phyloP scores from a whole-genome alignment of 2,797 vertebrate species.

The Cephalopachus bancanus region DNA sequence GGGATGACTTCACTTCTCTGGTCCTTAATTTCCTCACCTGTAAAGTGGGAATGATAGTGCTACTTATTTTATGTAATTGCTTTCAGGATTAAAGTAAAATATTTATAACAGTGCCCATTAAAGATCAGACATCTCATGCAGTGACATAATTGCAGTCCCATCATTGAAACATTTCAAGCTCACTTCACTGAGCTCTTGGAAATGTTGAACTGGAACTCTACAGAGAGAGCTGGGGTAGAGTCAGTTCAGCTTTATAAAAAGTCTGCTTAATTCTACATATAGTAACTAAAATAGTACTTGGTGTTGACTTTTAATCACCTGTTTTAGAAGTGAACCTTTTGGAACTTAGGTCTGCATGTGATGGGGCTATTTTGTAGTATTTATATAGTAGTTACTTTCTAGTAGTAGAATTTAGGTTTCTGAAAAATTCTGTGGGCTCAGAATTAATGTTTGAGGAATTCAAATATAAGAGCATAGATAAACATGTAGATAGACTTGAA shows the following conservation, averaged over 20 bases:
- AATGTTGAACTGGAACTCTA: too few species aligned
- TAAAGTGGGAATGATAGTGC: neutral
- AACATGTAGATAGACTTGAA: neutral
- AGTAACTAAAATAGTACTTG: neutral
- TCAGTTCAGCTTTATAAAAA: neutral
- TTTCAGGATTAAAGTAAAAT: neutral
- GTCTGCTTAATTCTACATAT: neutral
- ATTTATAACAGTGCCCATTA: neutral
- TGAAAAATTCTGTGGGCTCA: neutral
- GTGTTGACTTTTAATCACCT: neutral
- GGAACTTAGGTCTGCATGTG: neutral
- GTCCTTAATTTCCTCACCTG: neutral
- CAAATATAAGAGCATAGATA: neutral
- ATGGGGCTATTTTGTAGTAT: neutral
- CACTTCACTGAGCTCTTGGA: neutral
- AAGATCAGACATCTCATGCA: neutral
- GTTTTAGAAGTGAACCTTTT: neutral
- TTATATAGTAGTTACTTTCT: neutral
- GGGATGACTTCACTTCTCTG: neutral
- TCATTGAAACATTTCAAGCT: neutral
- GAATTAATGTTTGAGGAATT: slow-evolving; percentile 15
- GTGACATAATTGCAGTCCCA: neutral
- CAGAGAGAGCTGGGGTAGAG: too few species aligned
- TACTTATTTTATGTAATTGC: neutral
- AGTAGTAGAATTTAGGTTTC: neutral